Evolutionary conservation across 2,113 vertebrate species (phyloP).

Genomic region (Baryphthengus martii): DNA sequence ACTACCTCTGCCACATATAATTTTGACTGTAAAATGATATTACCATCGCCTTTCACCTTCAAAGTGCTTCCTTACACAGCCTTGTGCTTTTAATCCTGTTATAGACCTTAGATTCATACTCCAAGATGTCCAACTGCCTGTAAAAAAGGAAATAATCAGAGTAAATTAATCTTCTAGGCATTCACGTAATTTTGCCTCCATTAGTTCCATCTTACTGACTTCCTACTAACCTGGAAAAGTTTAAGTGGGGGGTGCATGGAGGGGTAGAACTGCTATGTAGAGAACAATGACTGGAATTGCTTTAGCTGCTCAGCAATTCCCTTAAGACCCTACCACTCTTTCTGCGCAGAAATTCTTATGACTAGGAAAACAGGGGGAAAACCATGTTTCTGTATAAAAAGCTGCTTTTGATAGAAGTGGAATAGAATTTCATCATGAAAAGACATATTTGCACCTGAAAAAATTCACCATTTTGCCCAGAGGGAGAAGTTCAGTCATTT

Average conservation of each 20-base stretch:
- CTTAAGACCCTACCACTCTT: neutral
- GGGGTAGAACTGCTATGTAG: neutral
- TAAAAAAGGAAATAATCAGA: neutral
- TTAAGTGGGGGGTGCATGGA: neutral
- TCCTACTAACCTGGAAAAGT: constrained; percentile 4
- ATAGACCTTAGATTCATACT: neutral
- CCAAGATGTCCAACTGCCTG: neutral
- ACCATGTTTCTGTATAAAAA: neutral
- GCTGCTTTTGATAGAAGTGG: neutral
- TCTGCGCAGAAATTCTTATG: neutral
- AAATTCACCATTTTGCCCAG: constrained; percentile 15
- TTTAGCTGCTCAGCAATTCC: constrained; percentile 23
- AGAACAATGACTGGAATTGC: constrained; percentile 28
- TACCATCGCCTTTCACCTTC: neutral
- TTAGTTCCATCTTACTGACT: neutral
- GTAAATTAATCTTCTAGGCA: neutral
- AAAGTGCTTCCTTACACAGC: neutral
- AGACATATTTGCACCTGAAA: neutral
- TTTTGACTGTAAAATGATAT: neutral
- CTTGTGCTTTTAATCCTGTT: neutral
- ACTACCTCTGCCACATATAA: neutral
- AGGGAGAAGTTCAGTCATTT: neutral
- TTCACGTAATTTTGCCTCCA: neutral
- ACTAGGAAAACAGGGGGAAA: constrained; percentile 27
- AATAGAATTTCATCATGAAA: constrained; percentile 1